Conservation (phyloP, 2,888 invertebrate genomes). For the Pantelozetes paolii region DNA sequence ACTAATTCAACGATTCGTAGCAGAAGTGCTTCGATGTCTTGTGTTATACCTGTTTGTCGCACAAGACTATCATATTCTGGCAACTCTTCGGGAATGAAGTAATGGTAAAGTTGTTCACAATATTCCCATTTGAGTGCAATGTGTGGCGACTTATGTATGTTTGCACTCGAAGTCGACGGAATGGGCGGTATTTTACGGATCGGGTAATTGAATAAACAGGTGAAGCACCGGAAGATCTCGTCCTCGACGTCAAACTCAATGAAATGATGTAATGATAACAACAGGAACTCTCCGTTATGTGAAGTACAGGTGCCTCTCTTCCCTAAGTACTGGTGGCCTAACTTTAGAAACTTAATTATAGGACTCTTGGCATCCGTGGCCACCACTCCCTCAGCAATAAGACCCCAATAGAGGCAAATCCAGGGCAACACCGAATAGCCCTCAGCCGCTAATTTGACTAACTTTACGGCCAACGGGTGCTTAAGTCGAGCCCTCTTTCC, state of each 20-base stretch:
- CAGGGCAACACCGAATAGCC: conserved; percentile 35
- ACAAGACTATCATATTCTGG: conserved; percentile 70
- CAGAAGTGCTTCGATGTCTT: conserved; percentile 39
- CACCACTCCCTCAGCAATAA: conserved; percentile 17
- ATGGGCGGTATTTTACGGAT: not conserved
- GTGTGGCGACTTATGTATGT: conserved; percentile 47
- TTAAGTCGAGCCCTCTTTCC: conserved; percentile 30
- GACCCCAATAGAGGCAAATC: conserved; percentile 35
- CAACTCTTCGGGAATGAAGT: conserved; percentile 70
- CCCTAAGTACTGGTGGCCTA: conserved; percentile 40
- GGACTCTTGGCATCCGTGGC: not conserved
- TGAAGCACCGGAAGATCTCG: conserved; percentile 38
- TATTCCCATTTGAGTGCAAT: conserved; percentile 53
- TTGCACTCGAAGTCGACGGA: not conserved
- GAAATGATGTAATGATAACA: conserved; percentile 15
- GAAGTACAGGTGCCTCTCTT: conserved; percentile 40
- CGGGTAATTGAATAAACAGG: conserved; percentile 42
- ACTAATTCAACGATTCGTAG: conserved; percentile 39
- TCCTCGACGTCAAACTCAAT: conserved; percentile 39
- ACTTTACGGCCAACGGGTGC: conserved; percentile 31
- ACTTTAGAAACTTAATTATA: conserved; percentile 32
- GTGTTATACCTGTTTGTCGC: conserved; percentile 38
- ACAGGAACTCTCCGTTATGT: conserved; percentile 41
- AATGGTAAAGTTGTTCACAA: conserved; percentile 60
- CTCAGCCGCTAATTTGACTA: conserved; percentile 36